Evolutionary conservation across 2,888 invertebrate species (phyloP), one percentile per base, ranked within the genome.

Genomic region (Kryphioiulus occultus): DNA sequence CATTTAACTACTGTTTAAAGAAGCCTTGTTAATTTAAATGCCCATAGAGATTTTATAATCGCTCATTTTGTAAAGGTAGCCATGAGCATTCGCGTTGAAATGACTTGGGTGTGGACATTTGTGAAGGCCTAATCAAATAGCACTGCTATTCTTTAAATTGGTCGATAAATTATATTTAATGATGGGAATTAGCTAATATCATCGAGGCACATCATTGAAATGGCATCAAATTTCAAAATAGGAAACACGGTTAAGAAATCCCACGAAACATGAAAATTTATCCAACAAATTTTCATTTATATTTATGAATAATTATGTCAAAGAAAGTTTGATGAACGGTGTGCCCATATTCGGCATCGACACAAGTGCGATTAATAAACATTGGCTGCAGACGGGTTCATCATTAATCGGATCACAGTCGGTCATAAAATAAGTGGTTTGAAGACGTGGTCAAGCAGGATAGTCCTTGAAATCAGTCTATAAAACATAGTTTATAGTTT

Each of bases 361-460:
- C 22, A 26, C 26, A 26, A 22, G 9, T 68, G 68, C 68, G 26
- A 68, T 68, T 22, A 68, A 26, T 68, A 68, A 68, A 68, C 68
- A 26, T 68, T 7, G 68, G 3, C 68, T 68, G n/a, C 22, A 68
- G 26, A 68, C 47, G 4, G 10, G 22, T 68, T 68, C 68, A 12
- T 68, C 26, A 68, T 26, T 68, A 68, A 68, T 68, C 26, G 7
- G 68, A 68, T 68, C 68, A 26, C n/a, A 26, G 68, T 26, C 7
- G n/a, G 68, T 12, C 68, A 26, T 26, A 0, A 68, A 26, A 68
- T n/a, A 68, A 68, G 26, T n/a, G 68, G 19, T n/a, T 68, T 68
- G 68, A 10, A 68, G 68, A 26, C 10, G 68, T 68, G 68, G 68
- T 68, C 68, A 68, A 68, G 68, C 68, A 26, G 68, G 68, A 68